Conservation (phyloP, 2,888 invertebrate genomes). For the Empis stercorea region DNA sequence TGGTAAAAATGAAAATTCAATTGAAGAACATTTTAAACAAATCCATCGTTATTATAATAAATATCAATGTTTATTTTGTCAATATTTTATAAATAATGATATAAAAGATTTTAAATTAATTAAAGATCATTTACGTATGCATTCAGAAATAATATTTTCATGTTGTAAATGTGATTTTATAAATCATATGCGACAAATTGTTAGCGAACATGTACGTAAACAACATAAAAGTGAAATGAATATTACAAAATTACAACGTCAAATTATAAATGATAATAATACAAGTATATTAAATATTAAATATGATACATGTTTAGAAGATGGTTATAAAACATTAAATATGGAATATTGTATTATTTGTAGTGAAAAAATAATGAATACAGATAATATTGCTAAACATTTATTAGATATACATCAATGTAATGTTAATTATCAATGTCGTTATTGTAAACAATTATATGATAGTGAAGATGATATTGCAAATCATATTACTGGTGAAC, state of each 20-base stretch:
- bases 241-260: background rate
- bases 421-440: background rate
- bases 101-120: background rate
- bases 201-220: background rate
- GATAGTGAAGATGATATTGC: background rate
- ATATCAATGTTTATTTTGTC: background rate
- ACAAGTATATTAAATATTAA: background rate
- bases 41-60: background rate
- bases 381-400: background rate
- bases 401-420: background rate
- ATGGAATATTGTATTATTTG: background rate
- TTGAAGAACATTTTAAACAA: background rate
- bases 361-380: background rate
- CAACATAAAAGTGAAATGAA: slow-evolving; percentile 6
- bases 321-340: background rate
- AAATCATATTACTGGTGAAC: background rate
- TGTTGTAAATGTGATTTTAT: background rate
- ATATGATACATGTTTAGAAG: background rate
- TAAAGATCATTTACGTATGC: background rate
- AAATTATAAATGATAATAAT: no score
- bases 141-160: background rate
- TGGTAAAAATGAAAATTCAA: background rate
- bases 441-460: background rate
- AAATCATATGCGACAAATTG: background rate
- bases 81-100: background rate